Evolutionary conservation across 2,797 vertebrate species (phyloP), one percentile per base, ranked within the genome.

Genomic region (Benthosema pterotum): DNA sequence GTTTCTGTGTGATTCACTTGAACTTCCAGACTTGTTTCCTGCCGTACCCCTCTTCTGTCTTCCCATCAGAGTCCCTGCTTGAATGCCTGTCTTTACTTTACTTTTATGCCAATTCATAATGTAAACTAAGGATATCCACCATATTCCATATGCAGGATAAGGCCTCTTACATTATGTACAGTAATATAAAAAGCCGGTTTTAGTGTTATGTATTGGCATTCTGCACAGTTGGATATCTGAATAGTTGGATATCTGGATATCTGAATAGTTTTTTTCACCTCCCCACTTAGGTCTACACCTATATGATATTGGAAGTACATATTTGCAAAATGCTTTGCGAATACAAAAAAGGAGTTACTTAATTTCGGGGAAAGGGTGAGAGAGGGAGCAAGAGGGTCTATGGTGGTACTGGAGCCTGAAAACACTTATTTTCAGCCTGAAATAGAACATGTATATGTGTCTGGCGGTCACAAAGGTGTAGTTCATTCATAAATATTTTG

Each of bases 391-490:
- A 38, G 32, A 38, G 8, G 1, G 32, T 8, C 32, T 38, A 38
- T 38, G 8, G 28, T 7, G 8, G 8, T 32, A 32, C 28, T 32
- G 28, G 28, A 32, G 7, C 28, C 28, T 32, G 28, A 32, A 32
- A 5, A 32, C 28, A 1, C 2, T 32, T 9, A 38, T 38, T 38
- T 38, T 38, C 32, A 1, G 32, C 32, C 11, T 38, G 5, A 18
- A 12, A 42, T 13, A 43, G 16, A 51, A 56, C n/a, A 57, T 42
- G 8, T 62, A 38, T 60, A 22, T 63, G 72, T 67, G 28, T 72
- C 45, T 46, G 13, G 50, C 54, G 13, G 50, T 57, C 8, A 3
- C 5, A 8, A 5, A 6, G 3, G 28, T 5, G 2, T 59, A 28
- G 51, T 52, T 69, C 47, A 46, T 62, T 71, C 15, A 49, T 13